These are phyloP conservation scores for Macrophya annulata DNA, from an alignment of 2,888 invertebrate genomes.

Conservation along the genomic window DNA sequence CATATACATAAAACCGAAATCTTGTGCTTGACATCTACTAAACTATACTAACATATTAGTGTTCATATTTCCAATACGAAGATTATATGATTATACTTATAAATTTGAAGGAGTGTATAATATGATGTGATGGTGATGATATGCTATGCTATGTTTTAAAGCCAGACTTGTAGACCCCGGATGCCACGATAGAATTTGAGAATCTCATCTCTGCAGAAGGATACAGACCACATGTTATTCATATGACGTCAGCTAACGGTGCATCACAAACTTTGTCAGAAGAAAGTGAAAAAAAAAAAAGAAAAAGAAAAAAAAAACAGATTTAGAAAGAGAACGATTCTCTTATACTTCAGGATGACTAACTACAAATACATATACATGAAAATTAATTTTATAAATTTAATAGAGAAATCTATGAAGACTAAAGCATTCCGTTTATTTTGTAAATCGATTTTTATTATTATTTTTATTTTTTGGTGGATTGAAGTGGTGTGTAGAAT, in stretches of 20 bases:
- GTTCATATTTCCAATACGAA: not conserved
- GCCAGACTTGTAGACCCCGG: not conserved
- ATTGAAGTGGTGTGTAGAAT: no score
- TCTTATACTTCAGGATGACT: not conserved
- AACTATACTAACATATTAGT: not conserved
- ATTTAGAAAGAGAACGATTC: not conserved
- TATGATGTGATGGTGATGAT: not conserved
- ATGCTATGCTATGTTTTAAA: not conserved
- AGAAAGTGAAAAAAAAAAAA: conserved; percentile 59
- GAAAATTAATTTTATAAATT: not conserved
- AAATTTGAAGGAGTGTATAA: not conserved
- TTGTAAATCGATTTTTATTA: no score
- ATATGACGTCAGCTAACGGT: conserved; percentile 64
- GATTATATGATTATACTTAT: conserved; percentile 2
- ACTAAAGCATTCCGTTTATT: no score
- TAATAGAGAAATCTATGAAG: not conserved
- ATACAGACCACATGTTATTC: conserved; percentile 66
- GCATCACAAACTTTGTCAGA: conserved; percentile 59
- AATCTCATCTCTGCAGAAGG: conserved; percentile 65
- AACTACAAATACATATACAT: not conserved
- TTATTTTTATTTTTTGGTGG: no score
- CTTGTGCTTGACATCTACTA: conserved; percentile 18
- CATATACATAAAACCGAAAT: conserved; percentile 34
- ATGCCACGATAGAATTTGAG: conserved; percentile 58
- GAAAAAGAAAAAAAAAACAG: not conserved